These are phyloP conservation scores for Pao palembangensis DNA, from an alignment of 2,113 vertebrate genomes.

Conservation along the genomic window DNA sequence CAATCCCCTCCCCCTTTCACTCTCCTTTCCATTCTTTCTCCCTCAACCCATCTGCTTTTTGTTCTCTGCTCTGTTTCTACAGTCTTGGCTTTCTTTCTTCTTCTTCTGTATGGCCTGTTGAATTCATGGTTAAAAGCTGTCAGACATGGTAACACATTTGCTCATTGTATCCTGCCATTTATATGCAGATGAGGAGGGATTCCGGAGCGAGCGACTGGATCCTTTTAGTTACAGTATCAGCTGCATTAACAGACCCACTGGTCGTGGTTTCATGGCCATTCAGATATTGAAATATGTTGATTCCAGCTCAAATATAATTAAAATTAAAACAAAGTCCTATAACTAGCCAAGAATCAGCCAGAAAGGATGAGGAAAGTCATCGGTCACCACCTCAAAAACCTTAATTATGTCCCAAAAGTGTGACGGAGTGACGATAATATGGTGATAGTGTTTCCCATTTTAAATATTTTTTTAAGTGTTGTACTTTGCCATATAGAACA, in stretches of 20 bases:
- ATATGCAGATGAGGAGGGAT: conserved; percentile 50
- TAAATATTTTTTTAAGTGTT: no score
- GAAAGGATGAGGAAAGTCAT: no score
- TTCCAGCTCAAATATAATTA: conserved; percentile 3
- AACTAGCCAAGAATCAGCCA: no score
- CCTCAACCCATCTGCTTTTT: conserved; percentile 33
- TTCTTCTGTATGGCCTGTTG: conserved; percentile 6
- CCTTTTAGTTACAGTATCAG: conserved; percentile 45
- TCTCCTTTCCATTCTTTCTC: background rate
- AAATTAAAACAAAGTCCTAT: no score
- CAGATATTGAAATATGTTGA: conserved; percentile 16
- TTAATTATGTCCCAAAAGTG: background rate
- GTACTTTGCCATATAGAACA: background rate
- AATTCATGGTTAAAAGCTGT: conserved; percentile 38
- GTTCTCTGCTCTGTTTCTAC: conserved; percentile 12
- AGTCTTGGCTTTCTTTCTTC: background rate
- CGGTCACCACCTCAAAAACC: no score
- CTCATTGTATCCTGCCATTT: conserved; percentile 44
- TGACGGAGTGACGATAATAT: background rate
- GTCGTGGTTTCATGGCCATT: conserved; percentile 34
- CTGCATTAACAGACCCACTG: conserved; percentile 11
- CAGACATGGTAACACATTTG: conserved; percentile 45
- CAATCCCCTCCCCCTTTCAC: background rate
- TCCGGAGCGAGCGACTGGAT: conserved; percentile 43
- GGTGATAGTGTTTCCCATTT: no score